phyloP scores from a whole-genome alignment of 2,888 invertebrate species.

The Epiperipatus broadwayi region DNA sequence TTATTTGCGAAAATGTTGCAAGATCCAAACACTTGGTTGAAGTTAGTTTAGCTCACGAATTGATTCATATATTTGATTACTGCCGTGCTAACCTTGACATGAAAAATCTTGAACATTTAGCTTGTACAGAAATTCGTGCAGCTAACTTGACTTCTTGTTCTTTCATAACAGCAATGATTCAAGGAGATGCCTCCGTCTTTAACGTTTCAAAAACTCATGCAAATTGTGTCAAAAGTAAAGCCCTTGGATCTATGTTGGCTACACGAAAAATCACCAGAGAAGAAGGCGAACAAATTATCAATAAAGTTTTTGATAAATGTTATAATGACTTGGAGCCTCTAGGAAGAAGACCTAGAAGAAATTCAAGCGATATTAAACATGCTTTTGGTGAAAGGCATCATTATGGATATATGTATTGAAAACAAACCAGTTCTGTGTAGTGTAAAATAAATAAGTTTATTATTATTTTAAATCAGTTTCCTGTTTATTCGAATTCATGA shows the following conservation, averaged over 20 bases:
- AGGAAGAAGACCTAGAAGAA: conserved; percentile 38
- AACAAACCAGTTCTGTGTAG: too few relatives aligned
- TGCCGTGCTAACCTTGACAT: conserved; percentile 74
- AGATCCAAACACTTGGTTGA: conserved; percentile 46
- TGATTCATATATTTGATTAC: conserved; percentile 90
- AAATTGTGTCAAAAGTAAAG: conserved; percentile 75
- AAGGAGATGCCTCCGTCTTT: conserved; percentile 52
- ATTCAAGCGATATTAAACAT: conserved; percentile 51
- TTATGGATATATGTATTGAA: conserved; percentile 45
- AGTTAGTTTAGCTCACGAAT: conserved; percentile 67
- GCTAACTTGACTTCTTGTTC: conserved; percentile 86
- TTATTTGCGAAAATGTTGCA: conserved; percentile 73
- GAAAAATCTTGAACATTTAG: conserved; percentile 69
- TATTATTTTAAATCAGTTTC: too few relatives aligned
- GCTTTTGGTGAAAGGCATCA: conserved; percentile 54
- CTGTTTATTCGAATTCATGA: too few relatives aligned
- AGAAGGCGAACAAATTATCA: conserved; percentile 54
- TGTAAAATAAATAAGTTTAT: too few relatives aligned
- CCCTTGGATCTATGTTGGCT: conserved; percentile 57
- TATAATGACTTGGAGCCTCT: conserved; percentile 81
- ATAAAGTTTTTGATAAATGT: conserved; percentile 71
- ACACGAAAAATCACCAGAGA: conserved; percentile 49
- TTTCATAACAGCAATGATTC: conserved; percentile 53
- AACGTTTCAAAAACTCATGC: conserved; percentile 55
- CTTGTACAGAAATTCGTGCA: conserved; percentile 84